These are phyloP conservation scores for Papilio machaon DNA, from an alignment of 1,140 invertebrate genomes.

Conservation along the genomic window DNA sequence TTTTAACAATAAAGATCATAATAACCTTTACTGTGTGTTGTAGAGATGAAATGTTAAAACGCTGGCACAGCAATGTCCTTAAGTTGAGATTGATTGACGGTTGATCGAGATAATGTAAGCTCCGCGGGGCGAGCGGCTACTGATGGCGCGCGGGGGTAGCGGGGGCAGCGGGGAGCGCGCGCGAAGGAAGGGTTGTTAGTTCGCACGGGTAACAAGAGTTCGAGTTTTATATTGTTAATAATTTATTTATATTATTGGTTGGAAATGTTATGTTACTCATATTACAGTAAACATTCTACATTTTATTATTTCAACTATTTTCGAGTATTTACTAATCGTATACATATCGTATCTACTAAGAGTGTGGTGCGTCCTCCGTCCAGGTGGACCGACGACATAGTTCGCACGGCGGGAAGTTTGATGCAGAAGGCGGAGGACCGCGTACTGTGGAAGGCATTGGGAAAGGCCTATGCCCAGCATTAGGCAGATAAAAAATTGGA, in stretches of 20 bases:
- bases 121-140: conserved; percentile 65
- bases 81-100: conserved; percentile 69
- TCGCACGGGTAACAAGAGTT: conserved; percentile 17
- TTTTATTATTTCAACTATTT: not conserved
- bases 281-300: not conserved
- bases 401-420: no score
- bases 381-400: no score
- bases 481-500: no score
- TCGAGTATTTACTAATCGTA: not conserved
- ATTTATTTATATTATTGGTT: conserved; percentile 17
- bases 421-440: no score
- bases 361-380: no score
- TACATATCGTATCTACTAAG: no score
- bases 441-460: no score
- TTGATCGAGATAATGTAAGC: conserved; percentile 66
- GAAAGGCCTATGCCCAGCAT: no score
- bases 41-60: conserved; percentile 27
- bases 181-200: conserved; percentile 18
- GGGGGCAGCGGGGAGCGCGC: not conserved
- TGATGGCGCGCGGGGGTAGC: conserved; percentile 37
- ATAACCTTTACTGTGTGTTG: not conserved
- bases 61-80: conserved; percentile 52
- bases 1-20: conserved; percentile 33
- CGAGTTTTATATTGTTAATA: conserved; percentile 7
- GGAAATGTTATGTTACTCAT: not conserved